A percentile compares a stretch with the other conserved stretches of the same genome.
phyloP scores from a whole-genome alignment of 2,113 vertebrate species.

The Mungos mungo region DNA sequence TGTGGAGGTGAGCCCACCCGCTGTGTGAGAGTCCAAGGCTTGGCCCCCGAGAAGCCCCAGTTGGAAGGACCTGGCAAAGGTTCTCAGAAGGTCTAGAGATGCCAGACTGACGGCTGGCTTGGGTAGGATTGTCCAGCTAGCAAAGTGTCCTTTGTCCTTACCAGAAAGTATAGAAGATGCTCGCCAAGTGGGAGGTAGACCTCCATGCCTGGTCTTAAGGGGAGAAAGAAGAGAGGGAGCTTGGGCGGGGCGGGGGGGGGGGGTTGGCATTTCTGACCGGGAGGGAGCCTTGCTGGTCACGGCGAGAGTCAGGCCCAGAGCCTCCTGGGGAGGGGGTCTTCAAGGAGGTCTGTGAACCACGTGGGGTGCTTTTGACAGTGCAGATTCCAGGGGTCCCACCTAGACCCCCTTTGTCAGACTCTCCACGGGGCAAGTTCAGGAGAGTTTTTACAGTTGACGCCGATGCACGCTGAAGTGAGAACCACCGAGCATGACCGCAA shows the following conservation, averaged over 20 bases:
- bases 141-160: neutral
- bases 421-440: neutral
- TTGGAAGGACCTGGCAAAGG: neutral
- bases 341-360: fast-evolving
- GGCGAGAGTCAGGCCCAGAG: neutral
- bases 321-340: neutral
- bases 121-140: neutral
- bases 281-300: neutral
- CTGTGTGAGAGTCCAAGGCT: neutral
- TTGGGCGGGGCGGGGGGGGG: too few relatives aligned
- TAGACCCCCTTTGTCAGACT: neutral
- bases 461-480: neutral
- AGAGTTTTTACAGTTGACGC: neutral
- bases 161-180: neutral
- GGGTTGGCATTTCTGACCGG: neutral
- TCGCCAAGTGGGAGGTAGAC: neutral
- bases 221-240: too few relatives aligned
- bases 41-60: fast-evolving
- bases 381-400: neutral
- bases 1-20: neutral
- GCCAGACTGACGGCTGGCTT: neutral
- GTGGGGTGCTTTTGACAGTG: neutral
- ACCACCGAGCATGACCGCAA: neutral
- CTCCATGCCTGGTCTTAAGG: neutral
- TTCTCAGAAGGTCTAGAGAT: neutral